Evolutionary conservation across 2,113 vertebrate species (phyloP).

Genomic region (Notarius quadriscutis): DNA sequence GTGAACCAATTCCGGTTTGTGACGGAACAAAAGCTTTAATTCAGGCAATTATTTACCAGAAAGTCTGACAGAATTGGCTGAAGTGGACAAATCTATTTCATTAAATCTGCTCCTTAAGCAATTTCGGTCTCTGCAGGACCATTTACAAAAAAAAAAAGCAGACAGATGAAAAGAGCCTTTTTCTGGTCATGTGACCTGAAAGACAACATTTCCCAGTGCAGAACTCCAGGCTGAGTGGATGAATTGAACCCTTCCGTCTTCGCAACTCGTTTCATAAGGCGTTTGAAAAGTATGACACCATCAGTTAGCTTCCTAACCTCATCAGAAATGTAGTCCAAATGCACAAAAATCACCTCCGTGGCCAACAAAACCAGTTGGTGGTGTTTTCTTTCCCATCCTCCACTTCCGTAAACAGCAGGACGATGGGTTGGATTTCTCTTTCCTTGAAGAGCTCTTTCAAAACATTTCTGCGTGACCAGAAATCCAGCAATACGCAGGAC

Average conservation of each 20-base stretch:
- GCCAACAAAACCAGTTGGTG: not conserved
- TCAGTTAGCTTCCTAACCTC: constrained; percentile 47
- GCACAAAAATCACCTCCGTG: not conserved
- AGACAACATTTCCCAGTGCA: constrained; percentile 38
- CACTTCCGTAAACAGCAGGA: not conserved
- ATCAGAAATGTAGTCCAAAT: constrained; percentile 34
- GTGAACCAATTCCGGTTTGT: not conserved
- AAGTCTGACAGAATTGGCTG: not conserved
- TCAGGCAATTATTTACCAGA: not conserved
- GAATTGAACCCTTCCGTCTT: constrained; percentile 60
- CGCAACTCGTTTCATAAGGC: constrained; percentile 54
- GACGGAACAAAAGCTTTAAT: not conserved
- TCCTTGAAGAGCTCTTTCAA: not conserved
- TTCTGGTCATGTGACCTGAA: not conserved
- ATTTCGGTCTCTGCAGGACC: not conserved
- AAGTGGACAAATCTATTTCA: not conserved
- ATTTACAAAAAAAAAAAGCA: not conserved
- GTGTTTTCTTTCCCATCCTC: not conserved
- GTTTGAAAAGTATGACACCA: constrained; percentile 57
- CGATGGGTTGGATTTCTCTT: not conserved
- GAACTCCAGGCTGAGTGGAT: constrained; percentile 47
- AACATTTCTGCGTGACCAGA: not conserved
- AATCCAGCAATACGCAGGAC: not conserved
- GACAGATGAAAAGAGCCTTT: not conserved
- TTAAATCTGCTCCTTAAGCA: constrained; percentile 3